Evolutionary conservation across 2,113 vertebrate genomes (phyloP).

Genomic region (Aspiorhynchus laticeps): DNA sequence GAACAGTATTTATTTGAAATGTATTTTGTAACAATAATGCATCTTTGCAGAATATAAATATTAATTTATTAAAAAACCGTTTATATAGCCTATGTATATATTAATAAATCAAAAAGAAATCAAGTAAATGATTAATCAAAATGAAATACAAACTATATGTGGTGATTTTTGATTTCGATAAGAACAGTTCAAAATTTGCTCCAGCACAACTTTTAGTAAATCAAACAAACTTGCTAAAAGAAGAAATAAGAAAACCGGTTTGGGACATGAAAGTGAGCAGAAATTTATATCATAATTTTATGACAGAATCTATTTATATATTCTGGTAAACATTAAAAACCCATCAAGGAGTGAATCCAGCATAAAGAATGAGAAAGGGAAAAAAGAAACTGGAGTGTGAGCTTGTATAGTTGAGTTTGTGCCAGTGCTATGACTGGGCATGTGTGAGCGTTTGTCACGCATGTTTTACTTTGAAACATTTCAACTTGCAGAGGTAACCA

Average conservation of each 20-base stretch:
- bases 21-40: too few relatives aligned
- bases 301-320: background rate
- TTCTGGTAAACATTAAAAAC: background rate
- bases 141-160: background rate
- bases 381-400: conserved; percentile 36
- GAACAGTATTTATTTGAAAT: too few relatives aligned
- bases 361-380: background rate
- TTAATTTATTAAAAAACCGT: too few relatives aligned
- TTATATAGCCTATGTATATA: too few relatives aligned
- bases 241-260: background rate
- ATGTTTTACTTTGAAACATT: conserved; percentile 48
- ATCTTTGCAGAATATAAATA: background rate
- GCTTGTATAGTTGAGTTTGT: conserved; percentile 13
- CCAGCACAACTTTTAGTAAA: background rate
- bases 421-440: conserved; percentile 49
- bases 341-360: background rate
- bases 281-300: background rate
- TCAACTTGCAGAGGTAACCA: conserved; percentile 50
- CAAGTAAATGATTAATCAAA: background rate
- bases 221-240: background rate
- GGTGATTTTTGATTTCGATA: background rate
- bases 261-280: background rate
- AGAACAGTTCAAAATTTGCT: background rate
- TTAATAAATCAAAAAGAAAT: background rate
- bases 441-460: conserved; percentile 46